phyloP scores from a whole-genome alignment of 2,797 vertebrate species.

The Melanogrammus aeglefinus region DNA sequence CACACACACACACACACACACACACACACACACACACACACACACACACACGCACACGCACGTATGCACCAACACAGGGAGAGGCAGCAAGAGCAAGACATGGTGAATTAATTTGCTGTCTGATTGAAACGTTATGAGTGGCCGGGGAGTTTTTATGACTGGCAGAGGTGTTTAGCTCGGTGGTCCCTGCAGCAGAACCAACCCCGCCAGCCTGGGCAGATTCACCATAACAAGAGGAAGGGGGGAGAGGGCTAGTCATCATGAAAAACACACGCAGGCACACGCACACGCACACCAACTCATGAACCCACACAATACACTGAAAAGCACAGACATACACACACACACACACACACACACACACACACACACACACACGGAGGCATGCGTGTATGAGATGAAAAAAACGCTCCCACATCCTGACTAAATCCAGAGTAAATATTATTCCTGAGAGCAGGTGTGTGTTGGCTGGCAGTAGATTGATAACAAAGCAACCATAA shows the following conservation, averaged over 20 bases:
- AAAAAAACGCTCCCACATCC: slow-evolving; percentile 6
- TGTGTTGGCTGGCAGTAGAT: slow-evolving; percentile 54
- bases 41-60: not conserved
- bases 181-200: slow-evolving; percentile 42
- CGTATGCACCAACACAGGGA: not conserved
- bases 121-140: slow-evolving; percentile 50
- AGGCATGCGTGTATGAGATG: not conserved
- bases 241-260: slow-evolving; percentile 47
- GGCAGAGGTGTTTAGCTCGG: slow-evolving; percentile 8
- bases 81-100: not conserved
- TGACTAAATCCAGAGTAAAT: slow-evolving; percentile 67
- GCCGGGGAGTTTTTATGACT: slow-evolving; percentile 33
- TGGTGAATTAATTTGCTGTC: not conserved
- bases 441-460: slow-evolving; percentile 61
- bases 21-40: slow-evolving; percentile 7
- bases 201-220: slow-evolving; percentile 22
- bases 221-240: slow-evolving; percentile 35
- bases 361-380: no score
- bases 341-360: no score
- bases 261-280: slow-evolving; percentile 18
- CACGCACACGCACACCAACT: slow-evolving; percentile 10
- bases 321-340: slow-evolving; percentile 23
- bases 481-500: slow-evolving; percentile 57
- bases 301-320: slow-evolving; percentile 25
- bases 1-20: slow-evolving; percentile 3